phyloP scores from a whole-genome alignment of 2,797 vertebrate species.

The Melanotaenia pygmaea region DNA sequence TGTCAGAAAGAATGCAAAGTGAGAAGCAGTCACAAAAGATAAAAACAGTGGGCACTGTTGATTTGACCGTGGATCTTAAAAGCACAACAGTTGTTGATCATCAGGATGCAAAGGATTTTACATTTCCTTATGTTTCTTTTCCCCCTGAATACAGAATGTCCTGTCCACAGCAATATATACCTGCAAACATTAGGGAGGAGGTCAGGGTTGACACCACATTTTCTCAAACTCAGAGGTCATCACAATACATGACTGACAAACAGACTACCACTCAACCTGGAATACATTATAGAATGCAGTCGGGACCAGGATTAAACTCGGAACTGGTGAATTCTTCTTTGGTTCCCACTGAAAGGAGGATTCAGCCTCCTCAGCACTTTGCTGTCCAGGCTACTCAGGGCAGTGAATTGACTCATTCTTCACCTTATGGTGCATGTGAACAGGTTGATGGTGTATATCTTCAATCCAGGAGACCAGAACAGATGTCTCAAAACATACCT shows the following conservation, averaged over 20 bases:
- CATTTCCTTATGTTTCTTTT: slow-evolving; percentile 31
- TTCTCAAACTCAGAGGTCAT: slow-evolving; percentile 37
- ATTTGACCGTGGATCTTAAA: slow-evolving; percentile 75
- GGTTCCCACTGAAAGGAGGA: slow-evolving; percentile 22
- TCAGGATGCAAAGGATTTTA: slow-evolving; percentile 69
- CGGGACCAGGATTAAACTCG: slow-evolving; percentile 12
- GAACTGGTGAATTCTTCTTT: slow-evolving; percentile 18
- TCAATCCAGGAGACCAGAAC: slow-evolving; percentile 32
- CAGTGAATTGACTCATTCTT: neutral
- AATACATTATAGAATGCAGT: slow-evolving; percentile 23
- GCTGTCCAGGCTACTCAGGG: slow-evolving; percentile 14
- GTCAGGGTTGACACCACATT: slow-evolving; percentile 23
- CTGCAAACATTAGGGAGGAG: neutral
- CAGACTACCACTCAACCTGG: slow-evolving; percentile 25
- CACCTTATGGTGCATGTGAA: slow-evolving; percentile 34
- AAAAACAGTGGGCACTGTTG: slow-evolving; percentile 60
- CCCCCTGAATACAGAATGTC: slow-evolving; percentile 31
- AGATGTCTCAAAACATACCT: slow-evolving; percentile 21
- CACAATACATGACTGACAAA: slow-evolving; percentile 23
- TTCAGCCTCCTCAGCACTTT: slow-evolving; percentile 20
- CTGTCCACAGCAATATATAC: slow-evolving; percentile 36
- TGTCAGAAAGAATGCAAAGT: slow-evolving; percentile 48
- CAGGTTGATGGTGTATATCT: slow-evolving; percentile 18
- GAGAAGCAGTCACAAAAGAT: slow-evolving; percentile 47
- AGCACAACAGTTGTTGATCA: slow-evolving; percentile 23